These are phyloP conservation scores for Marcusenius ussheri DNA, from an alignment of 2,113 vertebrate species.

Conservation along the genomic window DNA sequence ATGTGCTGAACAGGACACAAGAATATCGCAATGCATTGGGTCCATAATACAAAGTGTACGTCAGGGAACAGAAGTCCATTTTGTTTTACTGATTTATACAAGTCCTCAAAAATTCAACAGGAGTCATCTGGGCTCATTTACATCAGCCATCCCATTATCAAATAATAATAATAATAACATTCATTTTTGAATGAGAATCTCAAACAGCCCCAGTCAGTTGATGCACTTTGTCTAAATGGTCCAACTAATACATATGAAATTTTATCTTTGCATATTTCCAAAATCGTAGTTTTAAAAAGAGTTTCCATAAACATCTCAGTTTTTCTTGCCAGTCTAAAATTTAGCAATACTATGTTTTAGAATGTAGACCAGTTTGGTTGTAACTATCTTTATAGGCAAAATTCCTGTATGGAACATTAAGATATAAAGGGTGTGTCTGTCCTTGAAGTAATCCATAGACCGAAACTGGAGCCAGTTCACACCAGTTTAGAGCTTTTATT, in stretches of 20 bases:
- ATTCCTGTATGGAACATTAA: background rate
- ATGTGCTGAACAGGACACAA: background rate
- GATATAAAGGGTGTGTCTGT: background rate
- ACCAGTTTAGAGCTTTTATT: conserved; percentile 1
- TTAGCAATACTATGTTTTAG: background rate
- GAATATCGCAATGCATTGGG: background rate
- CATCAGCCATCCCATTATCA: background rate
- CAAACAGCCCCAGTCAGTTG: background rate
- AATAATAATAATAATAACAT: background rate
- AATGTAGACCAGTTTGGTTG: background rate
- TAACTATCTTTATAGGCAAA: background rate
- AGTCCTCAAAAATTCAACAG: background rate
- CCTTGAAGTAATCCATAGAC: background rate
- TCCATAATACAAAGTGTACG: background rate
- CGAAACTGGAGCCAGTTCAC: conserved; percentile 4
- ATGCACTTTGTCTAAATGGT: background rate
- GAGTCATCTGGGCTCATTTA: background rate
- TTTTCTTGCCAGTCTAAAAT: background rate
- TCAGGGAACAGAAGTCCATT: background rate
- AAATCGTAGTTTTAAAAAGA: background rate
- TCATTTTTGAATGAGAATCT: background rate
- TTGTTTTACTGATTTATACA: background rate
- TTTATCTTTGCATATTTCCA: background rate
- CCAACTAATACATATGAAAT: background rate
- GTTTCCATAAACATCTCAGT: background rate